Percentiles rank a stretch among this genome's conserved stretches.
These are phyloP conservation scores for Apotomis betuletana DNA, from an alignment of 2,888 invertebrate genomes.

Conservation along the genomic window DNA sequence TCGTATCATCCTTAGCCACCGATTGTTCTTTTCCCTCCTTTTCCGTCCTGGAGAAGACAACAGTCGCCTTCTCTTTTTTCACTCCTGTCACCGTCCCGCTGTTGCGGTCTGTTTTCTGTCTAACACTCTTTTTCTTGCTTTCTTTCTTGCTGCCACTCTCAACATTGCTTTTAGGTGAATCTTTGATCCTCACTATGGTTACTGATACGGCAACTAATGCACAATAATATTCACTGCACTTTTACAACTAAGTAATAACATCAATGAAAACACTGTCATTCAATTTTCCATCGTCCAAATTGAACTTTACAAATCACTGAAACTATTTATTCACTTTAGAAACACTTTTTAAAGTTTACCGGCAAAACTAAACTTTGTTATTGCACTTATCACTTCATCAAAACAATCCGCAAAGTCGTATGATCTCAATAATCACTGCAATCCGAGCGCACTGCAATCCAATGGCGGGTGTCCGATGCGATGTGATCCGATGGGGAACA, in stretches of 20 bases:
- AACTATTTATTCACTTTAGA: conserved; percentile 7
- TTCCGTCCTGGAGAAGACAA: conserved; percentile 67
- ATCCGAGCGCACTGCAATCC: conserved; percentile 81
- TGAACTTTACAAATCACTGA: conserved; percentile 1
- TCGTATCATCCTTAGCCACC: conserved; percentile 62
- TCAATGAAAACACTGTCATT: conserved; percentile 10
- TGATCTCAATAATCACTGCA: conserved; percentile 72
- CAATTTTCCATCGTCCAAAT: conserved; percentile 4
- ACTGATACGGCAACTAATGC: conserved; percentile 61
- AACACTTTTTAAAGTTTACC: conserved; percentile 28
- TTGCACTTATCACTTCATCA: conserved; percentile 32
- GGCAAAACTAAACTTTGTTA: conserved; percentile 39
- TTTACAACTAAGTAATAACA: conserved; percentile 19
- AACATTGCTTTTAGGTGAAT: conserved; percentile 84
- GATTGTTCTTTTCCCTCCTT: conserved; percentile 66
- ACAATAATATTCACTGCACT: conserved; percentile 28
- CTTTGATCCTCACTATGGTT: conserved; percentile 88
- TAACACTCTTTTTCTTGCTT: conserved; percentile 85
- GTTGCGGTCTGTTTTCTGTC: conserved; percentile 82
- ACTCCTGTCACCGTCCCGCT: conserved; percentile 76
- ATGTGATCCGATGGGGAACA: conserved; percentile 56
- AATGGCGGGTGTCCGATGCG: conserved; percentile 58
- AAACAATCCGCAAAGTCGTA: conserved; percentile 43
- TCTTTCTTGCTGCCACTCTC: conserved; percentile 84
- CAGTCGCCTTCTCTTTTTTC: conserved; percentile 67